Evolutionary conservation across 2,113 vertebrate genomes (phyloP).

Genomic region (Neopipo cinnamomea): DNA sequence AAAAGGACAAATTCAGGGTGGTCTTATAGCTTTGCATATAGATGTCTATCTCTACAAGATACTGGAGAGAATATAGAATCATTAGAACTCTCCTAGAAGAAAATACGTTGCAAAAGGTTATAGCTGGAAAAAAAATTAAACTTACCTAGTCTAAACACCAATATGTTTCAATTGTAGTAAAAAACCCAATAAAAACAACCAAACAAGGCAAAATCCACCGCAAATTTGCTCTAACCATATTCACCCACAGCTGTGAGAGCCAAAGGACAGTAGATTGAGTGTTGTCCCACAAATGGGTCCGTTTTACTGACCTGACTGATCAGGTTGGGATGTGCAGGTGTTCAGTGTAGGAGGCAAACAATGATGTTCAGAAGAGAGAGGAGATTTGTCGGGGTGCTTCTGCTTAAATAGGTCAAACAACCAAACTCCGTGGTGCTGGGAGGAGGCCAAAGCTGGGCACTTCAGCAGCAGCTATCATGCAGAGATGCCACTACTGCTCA

Average conservation of each 20-base stretch:
- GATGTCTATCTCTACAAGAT: neutral
- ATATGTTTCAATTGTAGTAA: neutral
- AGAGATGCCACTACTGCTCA: neutral
- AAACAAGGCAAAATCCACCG: neutral
- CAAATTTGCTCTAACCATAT: neutral
- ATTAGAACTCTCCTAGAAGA: neutral
- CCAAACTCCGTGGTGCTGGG: neutral
- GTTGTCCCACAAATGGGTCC: neutral
- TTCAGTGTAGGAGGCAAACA: neutral
- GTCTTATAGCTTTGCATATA: accelerated
- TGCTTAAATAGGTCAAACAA: neutral
- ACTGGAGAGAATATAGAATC: neutral
- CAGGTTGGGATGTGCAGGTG: neutral
- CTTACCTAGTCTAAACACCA: neutral
- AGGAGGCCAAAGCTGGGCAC: neutral
- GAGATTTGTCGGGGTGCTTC: neutral
- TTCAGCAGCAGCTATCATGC: neutral
- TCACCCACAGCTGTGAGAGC: neutral
- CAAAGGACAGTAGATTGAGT: neutral
- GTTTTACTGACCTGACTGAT: neutral
- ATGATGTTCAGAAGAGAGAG: neutral
- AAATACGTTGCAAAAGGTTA: neutral
- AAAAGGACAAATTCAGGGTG: neutral
- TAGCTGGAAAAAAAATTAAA: neutral
- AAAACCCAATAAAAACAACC: neutral